Percentiles rank a stretch among this genome's conserved stretches.
Conservation (phyloP, 2,888 invertebrate species). For the Eristalis arbustorum region DNA sequence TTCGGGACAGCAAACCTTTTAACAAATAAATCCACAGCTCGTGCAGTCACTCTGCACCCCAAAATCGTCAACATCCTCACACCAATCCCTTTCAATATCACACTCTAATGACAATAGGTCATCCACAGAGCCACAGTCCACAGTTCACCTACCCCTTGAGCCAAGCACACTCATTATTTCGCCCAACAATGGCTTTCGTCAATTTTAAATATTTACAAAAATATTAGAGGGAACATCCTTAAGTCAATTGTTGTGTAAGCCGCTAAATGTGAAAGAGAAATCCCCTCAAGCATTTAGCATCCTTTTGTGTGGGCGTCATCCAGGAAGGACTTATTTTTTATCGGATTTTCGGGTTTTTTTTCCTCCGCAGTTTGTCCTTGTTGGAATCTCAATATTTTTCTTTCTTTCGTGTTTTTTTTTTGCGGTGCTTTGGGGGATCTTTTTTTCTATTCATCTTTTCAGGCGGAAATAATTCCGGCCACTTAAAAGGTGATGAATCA, state of each 20-base stretch:
- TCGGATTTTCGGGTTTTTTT: constrained; percentile 63
- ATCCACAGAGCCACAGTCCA: background rate
- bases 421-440: constrained; percentile 45
- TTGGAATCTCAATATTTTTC: constrained; percentile 64
- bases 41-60: too few relatives aligned
- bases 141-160: background rate
- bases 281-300: constrained; percentile 69
- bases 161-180: constrained; percentile 45
- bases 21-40: too few relatives aligned
- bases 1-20: too few relatives aligned
- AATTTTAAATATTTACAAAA: constrained; percentile 68
- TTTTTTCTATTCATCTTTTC: constrained; percentile 67
- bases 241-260: constrained; percentile 70
- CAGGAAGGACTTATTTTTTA: constrained; percentile 70
- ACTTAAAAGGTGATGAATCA: constrained; percentile 71
- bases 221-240: constrained; percentile 68
- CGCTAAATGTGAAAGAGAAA: constrained; percentile 69
- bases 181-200: constrained; percentile 42
- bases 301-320: constrained; percentile 68
- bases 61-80: background rate
- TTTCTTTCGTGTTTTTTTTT: constrained; percentile 24
- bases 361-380: constrained; percentile 50
- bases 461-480: constrained; percentile 69
- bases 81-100: background rate
- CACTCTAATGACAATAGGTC: constrained; percentile 13